Evolutionary conservation across 1,140 invertebrate species (phyloP).

Genomic region (Hycleus cichorii): DNA sequence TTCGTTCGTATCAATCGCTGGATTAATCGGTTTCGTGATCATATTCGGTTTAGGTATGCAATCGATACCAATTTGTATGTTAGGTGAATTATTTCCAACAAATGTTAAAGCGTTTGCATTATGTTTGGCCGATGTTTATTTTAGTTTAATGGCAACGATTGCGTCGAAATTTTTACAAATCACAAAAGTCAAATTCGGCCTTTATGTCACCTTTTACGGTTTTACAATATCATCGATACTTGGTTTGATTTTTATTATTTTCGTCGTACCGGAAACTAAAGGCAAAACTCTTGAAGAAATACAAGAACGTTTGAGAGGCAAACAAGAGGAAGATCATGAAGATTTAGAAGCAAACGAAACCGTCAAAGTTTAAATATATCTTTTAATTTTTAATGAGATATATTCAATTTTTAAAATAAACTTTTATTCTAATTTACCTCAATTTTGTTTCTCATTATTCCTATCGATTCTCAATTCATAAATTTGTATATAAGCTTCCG

Average conservation of each 20-base stretch:
- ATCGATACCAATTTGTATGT: slow-evolving; percentile 62
- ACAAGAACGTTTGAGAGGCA: slow-evolving; percentile 28
- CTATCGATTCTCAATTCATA: slow-evolving; percentile 48
- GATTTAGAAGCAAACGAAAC: too few relatives aligned
- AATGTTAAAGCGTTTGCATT: slow-evolving; percentile 63
- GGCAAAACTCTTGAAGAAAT: slow-evolving; percentile 60
- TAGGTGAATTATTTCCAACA: slow-evolving; percentile 67
- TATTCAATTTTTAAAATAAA: too few relatives aligned
- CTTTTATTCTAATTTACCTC: too few relatives aligned
- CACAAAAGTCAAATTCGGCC: slow-evolving; percentile 51
- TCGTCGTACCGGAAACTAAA: slow-evolving; percentile 73
- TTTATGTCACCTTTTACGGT: slow-evolving; percentile 64
- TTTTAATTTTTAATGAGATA: too few relatives aligned
- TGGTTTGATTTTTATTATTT: slow-evolving; percentile 55
- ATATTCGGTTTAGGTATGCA: slow-evolving; percentile 63
- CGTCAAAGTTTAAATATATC: too few relatives aligned
- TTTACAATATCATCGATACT: slow-evolving; percentile 61
- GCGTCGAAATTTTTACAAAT: slow-evolving; percentile 67
- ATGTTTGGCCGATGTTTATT: slow-evolving; percentile 60
- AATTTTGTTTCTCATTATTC: too few relatives aligned
- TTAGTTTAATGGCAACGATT: slow-evolving; percentile 64
- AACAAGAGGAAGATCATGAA: background rate
- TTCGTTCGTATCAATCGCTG: slow-evolving; percentile 52
- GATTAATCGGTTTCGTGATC: slow-evolving; percentile 62
- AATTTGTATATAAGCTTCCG: slow-evolving; percentile 96